Conservation (phyloP, 2,113 vertebrate genomes). For the Nannobrachium achirus region DNA sequence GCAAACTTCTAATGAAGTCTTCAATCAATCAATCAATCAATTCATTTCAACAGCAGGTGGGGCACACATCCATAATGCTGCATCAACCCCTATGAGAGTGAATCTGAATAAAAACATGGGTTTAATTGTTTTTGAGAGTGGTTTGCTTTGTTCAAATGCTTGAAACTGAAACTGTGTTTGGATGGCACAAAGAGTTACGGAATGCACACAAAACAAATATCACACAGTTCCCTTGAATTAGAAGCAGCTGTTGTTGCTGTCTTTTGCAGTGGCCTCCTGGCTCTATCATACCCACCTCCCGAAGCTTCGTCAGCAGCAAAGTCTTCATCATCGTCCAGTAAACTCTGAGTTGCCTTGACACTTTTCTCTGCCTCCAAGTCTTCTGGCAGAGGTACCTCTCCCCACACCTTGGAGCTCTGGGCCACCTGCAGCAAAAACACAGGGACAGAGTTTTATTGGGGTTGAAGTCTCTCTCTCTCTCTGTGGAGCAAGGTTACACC, state of each 20-base stretch:
- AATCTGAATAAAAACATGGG: too few relatives aligned
- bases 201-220: conserved; percentile 38
- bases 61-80: neutral
- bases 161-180: conserved; percentile 4
- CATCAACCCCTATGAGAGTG: too few relatives aligned
- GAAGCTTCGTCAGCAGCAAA: conserved; percentile 77
- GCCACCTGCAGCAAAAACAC: conserved; percentile 73
- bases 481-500: conserved; percentile 39
- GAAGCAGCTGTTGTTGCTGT: conserved; percentile 53
- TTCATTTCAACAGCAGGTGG: neutral
- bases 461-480: conserved; percentile 46
- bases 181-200: conserved; percentile 3
- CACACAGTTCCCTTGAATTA: conserved; percentile 27
- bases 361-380: conserved; percentile 72
- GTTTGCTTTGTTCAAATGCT: neutral
- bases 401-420: conserved; percentile 81
- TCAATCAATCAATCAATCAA: too few relatives aligned
- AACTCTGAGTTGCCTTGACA: conserved; percentile 46
- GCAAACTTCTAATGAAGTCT: too few relatives aligned
- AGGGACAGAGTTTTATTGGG: conserved; percentile 53
- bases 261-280: conserved; percentile 13
- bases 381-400: conserved; percentile 77
- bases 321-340: conserved; percentile 80
- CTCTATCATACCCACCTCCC: conserved; percentile 70
- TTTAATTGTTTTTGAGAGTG: too few relatives aligned